Base-by-base conservation (phyloP, 2,113 vertebrate genomes). In the Tylochromis polylepis region DNA sequence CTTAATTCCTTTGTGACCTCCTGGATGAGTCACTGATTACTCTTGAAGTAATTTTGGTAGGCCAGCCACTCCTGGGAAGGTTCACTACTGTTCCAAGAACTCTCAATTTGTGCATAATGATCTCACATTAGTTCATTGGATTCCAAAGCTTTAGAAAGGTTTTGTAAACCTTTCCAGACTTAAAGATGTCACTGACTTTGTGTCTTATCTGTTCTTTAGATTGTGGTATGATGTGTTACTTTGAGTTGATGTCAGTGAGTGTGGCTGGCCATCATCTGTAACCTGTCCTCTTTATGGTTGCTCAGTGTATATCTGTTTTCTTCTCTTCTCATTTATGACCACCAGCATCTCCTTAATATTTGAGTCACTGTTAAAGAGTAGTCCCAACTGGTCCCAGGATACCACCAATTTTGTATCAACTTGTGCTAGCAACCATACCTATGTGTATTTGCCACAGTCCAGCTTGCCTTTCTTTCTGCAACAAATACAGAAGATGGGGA, bases 111-210 rank as follows among this genome's bases (percentile, higher is more conserved):
- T 65, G 31, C 18, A 36, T 65, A 65, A 65, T 36, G 31, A 65
- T 65, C 31, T 65, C 31, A 65, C 31, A 31, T 12, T 65, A 65
- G 31, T n/a, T 65, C 60, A 65, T 12, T 36, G 60, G 60, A 65
- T 5, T 8, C 3, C 18, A 36, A 65, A 65, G 60, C 36, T 65
- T 65, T 65, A 36, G 31, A 36, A 65, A 65, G 31, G 31, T 36
- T 65, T 65, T 65, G 31, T 65, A 62, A 62, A 62, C 2, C 0
- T 36, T 65, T n/a, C 18, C 60, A 65, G 60, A 0, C 18, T n/a
- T 62, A n/a, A 3, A 62, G 60, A 65, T 65, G 31, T 36, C 60
- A 65, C 36, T 65, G 60, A 36, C 1, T 65, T 62, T 62, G 59
- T n/a, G 36, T 62, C 59, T 62, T n/a, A 62, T 62, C 31, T 62